These are phyloP conservation scores for Macroglossus sobrinus DNA, from an alignment of 2,113 vertebrate genomes.

Conservation along the genomic window DNA sequence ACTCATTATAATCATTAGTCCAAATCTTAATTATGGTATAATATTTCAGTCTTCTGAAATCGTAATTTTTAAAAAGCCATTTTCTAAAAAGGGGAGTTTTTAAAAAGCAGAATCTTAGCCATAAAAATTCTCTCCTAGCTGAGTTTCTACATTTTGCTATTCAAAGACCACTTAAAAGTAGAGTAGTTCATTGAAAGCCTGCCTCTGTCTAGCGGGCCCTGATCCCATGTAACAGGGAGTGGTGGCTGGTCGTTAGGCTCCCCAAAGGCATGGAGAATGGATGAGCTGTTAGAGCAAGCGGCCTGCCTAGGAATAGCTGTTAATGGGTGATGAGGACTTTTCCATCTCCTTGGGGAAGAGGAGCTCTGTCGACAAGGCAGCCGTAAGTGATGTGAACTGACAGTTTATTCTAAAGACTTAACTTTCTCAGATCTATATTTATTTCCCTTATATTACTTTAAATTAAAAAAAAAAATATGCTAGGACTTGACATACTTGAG, in stretches of 20 bases:
- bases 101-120: neutral
- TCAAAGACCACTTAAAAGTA: neutral
- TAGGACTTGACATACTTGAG: neutral
- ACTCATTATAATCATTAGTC: neutral
- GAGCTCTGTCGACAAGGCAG: conserved; percentile 55
- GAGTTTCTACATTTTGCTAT: neutral
- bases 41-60: neutral
- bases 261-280: neutral
- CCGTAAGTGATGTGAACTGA: conserved; percentile 64
- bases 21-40: neutral
- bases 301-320: neutral
- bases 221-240: neutral
- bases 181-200: neutral
- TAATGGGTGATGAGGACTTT: conserved; percentile 68
- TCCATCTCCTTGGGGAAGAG: conserved; percentile 43
- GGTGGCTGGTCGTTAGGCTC: neutral
- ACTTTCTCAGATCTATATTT: conserved; percentile 73
- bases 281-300: neutral
- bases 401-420: conserved; percentile 71
- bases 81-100: neutral
- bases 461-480: neutral
- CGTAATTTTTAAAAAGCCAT: neutral
- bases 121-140: neutral
- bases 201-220: neutral
- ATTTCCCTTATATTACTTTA: conserved; percentile 58